Conservation (phyloP, 2,888 invertebrate genomes). For the Hypomecis punctinalis region DNA sequence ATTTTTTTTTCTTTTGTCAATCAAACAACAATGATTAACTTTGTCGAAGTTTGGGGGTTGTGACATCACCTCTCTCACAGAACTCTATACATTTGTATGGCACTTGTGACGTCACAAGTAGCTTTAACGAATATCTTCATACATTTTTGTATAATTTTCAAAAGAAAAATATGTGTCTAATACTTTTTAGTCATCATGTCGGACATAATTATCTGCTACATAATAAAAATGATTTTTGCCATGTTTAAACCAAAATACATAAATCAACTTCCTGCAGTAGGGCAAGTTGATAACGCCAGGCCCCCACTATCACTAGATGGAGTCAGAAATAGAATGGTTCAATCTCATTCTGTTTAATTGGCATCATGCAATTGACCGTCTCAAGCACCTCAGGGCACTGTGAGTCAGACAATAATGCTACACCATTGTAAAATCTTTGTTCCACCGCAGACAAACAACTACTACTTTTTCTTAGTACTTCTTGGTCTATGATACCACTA, state of each 20-base stretch:
- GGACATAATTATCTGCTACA: not conserved
- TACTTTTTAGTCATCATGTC: too few relatives aligned
- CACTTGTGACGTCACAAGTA: too few relatives aligned
- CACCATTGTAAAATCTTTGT: conserved; percentile 26
- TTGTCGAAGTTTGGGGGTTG: too few relatives aligned
- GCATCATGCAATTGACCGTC: conserved; percentile 73
- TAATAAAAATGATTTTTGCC: not conserved
- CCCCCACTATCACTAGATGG: conserved; percentile 61
- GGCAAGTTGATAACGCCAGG: conserved; percentile 60
- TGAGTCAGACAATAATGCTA: conserved; percentile 60
- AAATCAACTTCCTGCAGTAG: conserved; percentile 56
- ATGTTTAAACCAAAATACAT: conserved; percentile 9
- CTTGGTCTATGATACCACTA: too few relatives aligned
- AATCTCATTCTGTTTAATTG: conserved; percentile 80
- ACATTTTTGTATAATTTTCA: too few relatives aligned
- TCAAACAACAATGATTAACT: too few relatives aligned
- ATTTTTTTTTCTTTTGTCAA: too few relatives aligned
- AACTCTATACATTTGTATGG: too few relatives aligned
- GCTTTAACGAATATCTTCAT: too few relatives aligned
- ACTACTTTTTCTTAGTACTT: too few relatives aligned
- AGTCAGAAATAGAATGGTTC: conserved; percentile 76
- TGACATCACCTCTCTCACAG: too few relatives aligned
- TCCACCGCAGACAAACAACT: not conserved
- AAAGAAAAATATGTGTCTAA: too few relatives aligned
- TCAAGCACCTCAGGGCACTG: conserved; percentile 69